Conservation (phyloP, 92 coral and sea anemone species). For the Epizoanthus illoricatus region DNA sequence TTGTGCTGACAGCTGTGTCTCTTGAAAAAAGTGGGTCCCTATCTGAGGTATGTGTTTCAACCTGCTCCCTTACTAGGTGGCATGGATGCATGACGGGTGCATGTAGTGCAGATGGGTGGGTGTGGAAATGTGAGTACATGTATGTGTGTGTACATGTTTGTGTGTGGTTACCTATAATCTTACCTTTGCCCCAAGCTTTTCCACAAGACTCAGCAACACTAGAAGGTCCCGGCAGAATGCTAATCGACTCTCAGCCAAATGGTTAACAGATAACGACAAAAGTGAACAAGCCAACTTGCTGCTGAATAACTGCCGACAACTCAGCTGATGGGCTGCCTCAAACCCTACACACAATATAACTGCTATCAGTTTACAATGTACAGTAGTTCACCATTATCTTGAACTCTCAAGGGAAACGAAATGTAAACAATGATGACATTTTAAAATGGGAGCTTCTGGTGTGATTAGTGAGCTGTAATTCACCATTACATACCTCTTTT, state of each 20-base stretch:
- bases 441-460: too few relatives aligned
- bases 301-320: slow-evolving; percentile 66
- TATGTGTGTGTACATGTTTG: too few relatives aligned
- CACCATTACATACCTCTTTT: too few relatives aligned
- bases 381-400: not conserved
- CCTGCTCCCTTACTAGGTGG: too few relatives aligned
- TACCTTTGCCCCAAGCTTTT: slow-evolving; percentile 73
- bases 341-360: not conserved
- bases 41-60: too few relatives aligned
- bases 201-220: slow-evolving; percentile 75
- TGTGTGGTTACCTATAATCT: not conserved
- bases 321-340: slow-evolving; percentile 57
- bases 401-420: not conserved
- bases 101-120: too few relatives aligned
- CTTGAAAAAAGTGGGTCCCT: too few relatives aligned
- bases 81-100: too few relatives aligned
- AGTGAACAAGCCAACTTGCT: slow-evolving; percentile 64
- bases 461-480: too few relatives aligned
- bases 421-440: too few relatives aligned
- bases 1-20: too few relatives aligned
- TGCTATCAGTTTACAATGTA: not conserved
- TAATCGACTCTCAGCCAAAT: slow-evolving; percentile 69
- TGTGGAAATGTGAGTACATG: too few relatives aligned
- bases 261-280: slow-evolving; percentile 65
- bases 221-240: slow-evolving; percentile 79